Percentiles rank a stretch among this genome's conserved stretches.
These are phyloP conservation scores for Anguilla japonica DNA, from an alignment of 2,113 vertebrate genomes.

Conservation along the genomic window DNA sequence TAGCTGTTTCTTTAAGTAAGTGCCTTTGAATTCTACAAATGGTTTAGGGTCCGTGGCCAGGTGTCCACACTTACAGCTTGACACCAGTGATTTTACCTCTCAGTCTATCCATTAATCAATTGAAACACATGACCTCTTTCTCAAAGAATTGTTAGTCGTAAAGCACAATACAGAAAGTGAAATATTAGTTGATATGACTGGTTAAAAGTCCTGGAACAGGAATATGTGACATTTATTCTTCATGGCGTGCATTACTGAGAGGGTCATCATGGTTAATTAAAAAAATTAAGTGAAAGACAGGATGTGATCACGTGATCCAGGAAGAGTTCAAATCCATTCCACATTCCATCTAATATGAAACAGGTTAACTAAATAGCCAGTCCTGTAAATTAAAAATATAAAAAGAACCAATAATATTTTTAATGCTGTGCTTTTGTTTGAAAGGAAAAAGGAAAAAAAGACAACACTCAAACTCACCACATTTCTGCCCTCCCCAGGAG, in stretches of 20 bases:
- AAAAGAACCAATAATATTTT: constrained; percentile 2
- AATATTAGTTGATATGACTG: no score
- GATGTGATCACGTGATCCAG: no score
- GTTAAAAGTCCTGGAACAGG: no score
- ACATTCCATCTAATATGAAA: not conserved
- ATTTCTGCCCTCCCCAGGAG: constrained; percentile 48
- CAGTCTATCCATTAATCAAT: no score
- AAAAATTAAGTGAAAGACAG: not conserved
- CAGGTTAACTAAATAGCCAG: not conserved
- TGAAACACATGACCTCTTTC: no score
- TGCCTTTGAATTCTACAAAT: no score
- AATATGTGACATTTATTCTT: not conserved
- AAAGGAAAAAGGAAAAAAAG: not conserved
- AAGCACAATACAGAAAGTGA: no score
- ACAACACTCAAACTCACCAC: constrained; percentile 63
- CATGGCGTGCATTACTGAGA: not conserved
- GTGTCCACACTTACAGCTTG: no score
- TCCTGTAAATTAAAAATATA: not conserved
- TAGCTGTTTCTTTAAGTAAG: no score
- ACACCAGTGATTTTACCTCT: no score
- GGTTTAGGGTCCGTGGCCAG: no score
- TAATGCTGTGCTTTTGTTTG: not conserved
- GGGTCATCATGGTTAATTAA: not conserved
- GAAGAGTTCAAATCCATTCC: not conserved
- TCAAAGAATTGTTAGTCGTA: no score